Evolutionary conservation across 2,888 invertebrate genomes (phyloP).

Genomic region (Notocelia uddmanniana): DNA sequence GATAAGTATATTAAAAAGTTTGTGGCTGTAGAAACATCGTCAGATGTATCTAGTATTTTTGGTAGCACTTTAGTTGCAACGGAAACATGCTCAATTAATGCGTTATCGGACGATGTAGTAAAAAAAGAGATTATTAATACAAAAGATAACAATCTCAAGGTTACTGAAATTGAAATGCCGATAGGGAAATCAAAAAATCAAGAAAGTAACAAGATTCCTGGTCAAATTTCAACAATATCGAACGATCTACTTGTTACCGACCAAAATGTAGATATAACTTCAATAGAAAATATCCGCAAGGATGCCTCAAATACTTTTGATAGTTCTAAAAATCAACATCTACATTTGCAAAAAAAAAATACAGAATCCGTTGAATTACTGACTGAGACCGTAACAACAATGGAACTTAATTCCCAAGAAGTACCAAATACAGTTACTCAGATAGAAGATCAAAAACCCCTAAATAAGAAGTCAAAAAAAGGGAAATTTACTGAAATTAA

Average conservation of each 20-base stretch:
- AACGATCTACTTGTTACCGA: neutral
- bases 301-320: neutral
- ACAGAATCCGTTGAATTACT: conserved; percentile 42
- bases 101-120: neutral
- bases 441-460: conserved; percentile 54
- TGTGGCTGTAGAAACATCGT: neutral
- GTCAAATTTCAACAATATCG: conserved; percentile 22
- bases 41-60: neutral
- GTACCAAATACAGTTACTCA: conserved; percentile 55
- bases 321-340: conserved; percentile 12
- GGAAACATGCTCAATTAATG: neutral
- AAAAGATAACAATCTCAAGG: neutral
- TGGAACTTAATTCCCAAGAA: conserved; percentile 53
- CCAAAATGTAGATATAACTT: neutral
- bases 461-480: conserved; percentile 48
- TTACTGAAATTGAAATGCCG: neutral
- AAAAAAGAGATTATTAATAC: neutral
- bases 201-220: conserved; percentile 51
- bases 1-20: neutral
- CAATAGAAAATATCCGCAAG: conserved; percentile 45
- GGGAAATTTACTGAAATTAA: conserved; percentile 37
- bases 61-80: neutral
- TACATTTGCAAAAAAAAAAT: conserved; percentile 43
- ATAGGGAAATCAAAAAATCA: conserved; percentile 52
- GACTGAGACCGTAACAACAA: conserved; percentile 50